Conservation (phyloP, 2,113 vertebrate species). For the Nasalis larvatus region DNA sequence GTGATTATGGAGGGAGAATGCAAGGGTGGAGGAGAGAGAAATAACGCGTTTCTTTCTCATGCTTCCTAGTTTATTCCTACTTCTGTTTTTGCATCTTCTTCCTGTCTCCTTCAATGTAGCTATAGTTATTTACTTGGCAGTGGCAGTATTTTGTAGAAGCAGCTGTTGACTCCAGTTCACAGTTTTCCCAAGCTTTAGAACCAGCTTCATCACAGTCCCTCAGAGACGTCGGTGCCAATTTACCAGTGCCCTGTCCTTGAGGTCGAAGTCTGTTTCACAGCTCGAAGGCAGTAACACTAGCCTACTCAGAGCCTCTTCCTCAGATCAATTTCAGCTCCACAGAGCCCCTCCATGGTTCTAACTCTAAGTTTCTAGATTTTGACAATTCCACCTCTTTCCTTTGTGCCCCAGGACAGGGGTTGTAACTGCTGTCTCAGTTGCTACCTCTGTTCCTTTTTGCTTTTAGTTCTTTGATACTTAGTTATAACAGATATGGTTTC, state of each 20-base stretch:
- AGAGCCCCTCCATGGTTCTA: rapidly evolving
- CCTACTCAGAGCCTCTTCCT: neutral
- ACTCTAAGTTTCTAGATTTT: neutral
- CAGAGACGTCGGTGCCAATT: too few species aligned
- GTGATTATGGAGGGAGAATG: rapidly evolving
- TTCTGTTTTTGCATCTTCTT: neutral
- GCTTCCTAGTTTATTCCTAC: neutral
- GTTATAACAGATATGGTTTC: neutral
- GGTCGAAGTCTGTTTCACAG: neutral
- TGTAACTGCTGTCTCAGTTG: neutral
- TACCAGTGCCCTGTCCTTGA: neutral
- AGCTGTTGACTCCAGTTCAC: rapidly evolving
- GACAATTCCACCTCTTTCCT: neutral
- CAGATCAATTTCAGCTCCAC: rapidly evolving
- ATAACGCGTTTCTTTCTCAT: neutral
- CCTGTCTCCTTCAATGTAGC: neutral
- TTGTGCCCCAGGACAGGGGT: too few species aligned
- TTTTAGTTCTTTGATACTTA: neutral
- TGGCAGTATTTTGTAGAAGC: neutral
- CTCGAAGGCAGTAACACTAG: neutral
- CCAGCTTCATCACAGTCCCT: neutral
- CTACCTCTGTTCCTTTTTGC: neutral
- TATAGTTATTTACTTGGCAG: rapidly evolving
- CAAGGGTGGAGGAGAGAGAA: neutral
- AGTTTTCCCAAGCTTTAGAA: neutral